phyloP scores from a whole-genome alignment of 1,140 invertebrate genomes.

The Chrysomallon squamiferum region DNA sequence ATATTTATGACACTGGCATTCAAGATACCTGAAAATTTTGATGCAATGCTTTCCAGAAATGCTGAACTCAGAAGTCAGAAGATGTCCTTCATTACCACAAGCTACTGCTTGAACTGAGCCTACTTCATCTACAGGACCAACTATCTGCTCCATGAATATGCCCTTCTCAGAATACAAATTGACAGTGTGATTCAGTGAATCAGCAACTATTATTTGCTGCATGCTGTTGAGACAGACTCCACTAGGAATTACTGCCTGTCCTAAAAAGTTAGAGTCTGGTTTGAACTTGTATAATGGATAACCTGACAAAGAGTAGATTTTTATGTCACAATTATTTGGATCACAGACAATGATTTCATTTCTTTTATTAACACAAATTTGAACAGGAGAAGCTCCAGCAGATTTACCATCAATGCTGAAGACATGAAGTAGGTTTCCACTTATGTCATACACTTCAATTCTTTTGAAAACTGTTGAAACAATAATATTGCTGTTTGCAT shows the following conservation, averaged over 20 bases:
- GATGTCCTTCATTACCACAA: slow-evolving; percentile 55
- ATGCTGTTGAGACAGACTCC: slow-evolving; percentile 39
- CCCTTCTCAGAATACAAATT: slow-evolving; percentile 49
- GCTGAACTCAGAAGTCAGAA: slow-evolving; percentile 51
- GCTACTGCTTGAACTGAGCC: slow-evolving; percentile 48
- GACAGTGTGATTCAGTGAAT: slow-evolving; percentile 54
- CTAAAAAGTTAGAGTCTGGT: slow-evolving; percentile 29
- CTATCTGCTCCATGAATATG: slow-evolving; percentile 35
- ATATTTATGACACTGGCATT: slow-evolving; percentile 49
- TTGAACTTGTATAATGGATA: slow-evolving; percentile 41
- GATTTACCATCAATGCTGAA: slow-evolving; percentile 6
- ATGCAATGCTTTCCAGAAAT: slow-evolving; percentile 49
- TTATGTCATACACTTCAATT: slow-evolving; percentile 47
- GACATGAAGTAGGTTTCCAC: slow-evolving; percentile 35
- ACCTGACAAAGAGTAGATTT: slow-evolving; percentile 44
- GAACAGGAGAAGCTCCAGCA: slow-evolving; percentile 21
- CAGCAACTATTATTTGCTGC: slow-evolving; percentile 45
- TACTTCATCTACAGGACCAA: slow-evolving; percentile 46
- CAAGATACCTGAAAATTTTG: slow-evolving; percentile 57
- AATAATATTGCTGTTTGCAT: slow-evolving; percentile 37
- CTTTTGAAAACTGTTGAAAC: slow-evolving; percentile 32
- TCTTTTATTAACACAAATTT: slow-evolving; percentile 45
- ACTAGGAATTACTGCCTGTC: slow-evolving; percentile 38
- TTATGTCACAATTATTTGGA: slow-evolving; percentile 30
- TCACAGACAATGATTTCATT: slow-evolving; percentile 51